phyloP scores from a whole-genome alignment of 1,140 invertebrate species.

The Penaeus japonicus region DNA sequence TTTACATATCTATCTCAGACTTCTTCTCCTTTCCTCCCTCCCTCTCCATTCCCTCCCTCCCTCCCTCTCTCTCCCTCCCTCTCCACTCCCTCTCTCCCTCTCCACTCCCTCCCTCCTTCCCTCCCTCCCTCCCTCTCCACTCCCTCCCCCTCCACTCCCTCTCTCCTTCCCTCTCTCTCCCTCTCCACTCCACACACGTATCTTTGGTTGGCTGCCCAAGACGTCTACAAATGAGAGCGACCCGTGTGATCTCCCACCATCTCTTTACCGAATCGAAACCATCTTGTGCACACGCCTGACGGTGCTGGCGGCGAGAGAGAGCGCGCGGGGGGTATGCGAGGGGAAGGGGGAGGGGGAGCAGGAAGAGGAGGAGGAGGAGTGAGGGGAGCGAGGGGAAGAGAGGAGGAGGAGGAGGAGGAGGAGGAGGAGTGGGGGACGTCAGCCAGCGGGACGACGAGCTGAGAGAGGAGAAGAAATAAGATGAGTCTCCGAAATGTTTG shows the following conservation, averaged over 20 bases:
- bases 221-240: neutral
- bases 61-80: neutral
- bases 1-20: neutral
- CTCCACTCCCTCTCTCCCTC: neutral
- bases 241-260: slow-evolving; percentile 26
- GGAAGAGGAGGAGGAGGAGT: neutral
- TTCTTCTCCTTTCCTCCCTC: neutral
- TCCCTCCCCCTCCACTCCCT: neutral
- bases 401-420: neutral
- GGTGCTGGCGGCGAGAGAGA: slow-evolving; percentile 7
- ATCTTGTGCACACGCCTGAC: slow-evolving; percentile 44
- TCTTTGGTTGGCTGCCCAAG: neutral
- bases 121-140: neutral
- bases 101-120: neutral
- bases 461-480: neutral
- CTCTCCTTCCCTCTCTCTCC: neutral
- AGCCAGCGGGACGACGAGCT: neutral
- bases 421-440: neutral
- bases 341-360: neutral
- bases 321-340: neutral
- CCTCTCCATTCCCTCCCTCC: neutral
- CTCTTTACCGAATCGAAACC: slow-evolving; percentile 44
- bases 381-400: neutral
- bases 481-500: neutral
- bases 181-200: neutral